These are phyloP conservation scores for Cyrtorhinus lividipennis DNA, from an alignment of 1,140 invertebrate species.

Conservation along the genomic window DNA sequence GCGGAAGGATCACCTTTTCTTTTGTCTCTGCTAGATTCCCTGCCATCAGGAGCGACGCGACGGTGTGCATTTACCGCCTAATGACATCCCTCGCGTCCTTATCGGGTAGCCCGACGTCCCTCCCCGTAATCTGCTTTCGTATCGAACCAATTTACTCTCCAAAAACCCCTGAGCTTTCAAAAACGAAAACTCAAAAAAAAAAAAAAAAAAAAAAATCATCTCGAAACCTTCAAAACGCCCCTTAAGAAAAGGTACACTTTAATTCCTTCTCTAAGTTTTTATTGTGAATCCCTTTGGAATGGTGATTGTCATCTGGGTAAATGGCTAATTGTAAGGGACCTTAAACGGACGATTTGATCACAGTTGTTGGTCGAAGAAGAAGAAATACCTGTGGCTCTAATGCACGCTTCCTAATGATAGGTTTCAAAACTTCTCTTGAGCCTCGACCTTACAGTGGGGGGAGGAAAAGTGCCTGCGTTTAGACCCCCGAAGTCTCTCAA, in stretches of 20 bases:
- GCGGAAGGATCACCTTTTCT: too few relatives aligned
- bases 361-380: background rate
- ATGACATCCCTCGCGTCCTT: background rate
- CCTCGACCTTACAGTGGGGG: background rate
- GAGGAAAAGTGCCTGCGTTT: background rate
- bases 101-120: background rate
- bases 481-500: background rate
- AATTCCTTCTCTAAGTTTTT: background rate
- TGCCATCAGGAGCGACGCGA: too few relatives aligned
- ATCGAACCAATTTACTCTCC: background rate
- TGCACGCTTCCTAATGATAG: constrained; percentile 6
- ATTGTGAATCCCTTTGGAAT: background rate
- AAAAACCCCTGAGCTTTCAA: too few relatives aligned
- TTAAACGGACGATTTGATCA: constrained; percentile 9
- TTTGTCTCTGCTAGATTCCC: too few relatives aligned
- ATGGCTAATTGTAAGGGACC: constrained; percentile 6
- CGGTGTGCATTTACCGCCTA: too few relatives aligned
- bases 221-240: background rate
- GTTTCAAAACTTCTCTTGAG: background rate
- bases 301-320: constrained; percentile 5
- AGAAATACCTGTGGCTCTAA: constrained; percentile 5
- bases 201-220: background rate
- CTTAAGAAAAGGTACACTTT: background rate
- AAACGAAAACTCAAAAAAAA: too few relatives aligned
- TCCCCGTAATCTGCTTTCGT: background rate